Conservation (phyloP, 2,113 vertebrate genomes). For the Sebastes fasciatus region DNA sequence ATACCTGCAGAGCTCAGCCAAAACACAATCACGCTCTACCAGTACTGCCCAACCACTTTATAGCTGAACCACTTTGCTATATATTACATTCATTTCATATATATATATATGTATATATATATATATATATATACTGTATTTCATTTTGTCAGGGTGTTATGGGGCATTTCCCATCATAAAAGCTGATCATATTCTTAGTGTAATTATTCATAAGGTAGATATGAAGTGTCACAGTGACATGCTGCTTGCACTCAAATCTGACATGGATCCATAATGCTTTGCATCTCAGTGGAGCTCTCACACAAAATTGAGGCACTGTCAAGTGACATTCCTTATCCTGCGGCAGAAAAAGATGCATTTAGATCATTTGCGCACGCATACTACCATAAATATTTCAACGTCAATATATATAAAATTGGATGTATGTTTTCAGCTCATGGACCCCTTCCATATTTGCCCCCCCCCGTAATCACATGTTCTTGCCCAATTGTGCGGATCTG, state of each 20-base stretch:
- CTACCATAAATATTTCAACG: neutral
- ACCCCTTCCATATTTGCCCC: neutral
- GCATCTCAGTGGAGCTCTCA: neutral
- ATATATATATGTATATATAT: neutral
- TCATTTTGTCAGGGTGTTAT: neutral
- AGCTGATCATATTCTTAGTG: neutral
- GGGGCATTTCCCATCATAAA: neutral
- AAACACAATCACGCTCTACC: neutral
- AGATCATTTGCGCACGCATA: neutral
- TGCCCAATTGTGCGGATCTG: neutral
- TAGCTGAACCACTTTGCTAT: neutral
- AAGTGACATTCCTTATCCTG: neutral
- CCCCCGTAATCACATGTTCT: neutral
- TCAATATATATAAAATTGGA: neutral
- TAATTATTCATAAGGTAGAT: slow-evolving; percentile 22
- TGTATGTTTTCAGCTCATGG: neutral
- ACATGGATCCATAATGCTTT: slow-evolving; percentile 14
- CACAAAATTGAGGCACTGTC: neutral
- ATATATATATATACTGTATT: neutral
- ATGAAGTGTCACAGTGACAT: slow-evolving; percentile 3
- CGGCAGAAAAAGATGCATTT: neutral
- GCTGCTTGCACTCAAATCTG: slow-evolving; percentile 15
- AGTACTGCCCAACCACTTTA: neutral
- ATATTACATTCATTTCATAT: neutral
- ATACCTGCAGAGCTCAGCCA: neutral